Percentiles rank a stretch among this genome's conserved stretches.
These are phyloP conservation scores for Allacma fusca DNA, from an alignment of 2,888 invertebrate genomes.

Conservation along the genomic window DNA sequence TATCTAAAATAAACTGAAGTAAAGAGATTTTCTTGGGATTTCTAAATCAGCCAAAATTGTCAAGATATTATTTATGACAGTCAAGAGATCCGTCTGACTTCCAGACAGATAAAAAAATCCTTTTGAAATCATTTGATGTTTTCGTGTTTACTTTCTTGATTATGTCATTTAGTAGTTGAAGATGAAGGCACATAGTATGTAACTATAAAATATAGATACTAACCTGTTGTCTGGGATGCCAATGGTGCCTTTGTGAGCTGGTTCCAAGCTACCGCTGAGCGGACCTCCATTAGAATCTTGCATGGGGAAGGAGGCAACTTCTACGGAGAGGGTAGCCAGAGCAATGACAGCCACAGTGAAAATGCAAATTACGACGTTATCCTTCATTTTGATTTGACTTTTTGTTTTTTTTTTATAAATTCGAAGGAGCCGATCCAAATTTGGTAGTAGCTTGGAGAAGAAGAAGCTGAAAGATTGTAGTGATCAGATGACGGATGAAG, in stretches of 20 bases:
- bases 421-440: neutral
- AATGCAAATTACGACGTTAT: constrained; percentile 51
- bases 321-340: constrained; percentile 53
- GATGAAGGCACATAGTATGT: too few species aligned
- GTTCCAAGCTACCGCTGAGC: constrained; percentile 40
- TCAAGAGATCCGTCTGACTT: too few species aligned
- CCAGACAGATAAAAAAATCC: too few species aligned
- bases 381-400: constrained; percentile 51
- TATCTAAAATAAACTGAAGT: neutral
- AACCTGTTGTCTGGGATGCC: constrained; percentile 36
- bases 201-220: neutral
- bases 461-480: too few species aligned
- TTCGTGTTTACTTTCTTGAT: too few species aligned
- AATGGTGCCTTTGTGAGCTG: constrained; percentile 26
- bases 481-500: too few species aligned
- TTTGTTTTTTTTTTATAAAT: constrained; percentile 1
- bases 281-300: constrained; percentile 51
- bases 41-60: neutral
- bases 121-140: too few species aligned
- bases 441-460: too few species aligned
- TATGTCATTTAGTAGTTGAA: neutral
- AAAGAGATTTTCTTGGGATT: neutral
- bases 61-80: neutral
- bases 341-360: constrained; percentile 51
- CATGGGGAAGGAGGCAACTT: constrained; percentile 59